Evolutionary conservation across 2,113 vertebrate genomes (phyloP).

Genomic region (Eulacestoma nigropectus): DNA sequence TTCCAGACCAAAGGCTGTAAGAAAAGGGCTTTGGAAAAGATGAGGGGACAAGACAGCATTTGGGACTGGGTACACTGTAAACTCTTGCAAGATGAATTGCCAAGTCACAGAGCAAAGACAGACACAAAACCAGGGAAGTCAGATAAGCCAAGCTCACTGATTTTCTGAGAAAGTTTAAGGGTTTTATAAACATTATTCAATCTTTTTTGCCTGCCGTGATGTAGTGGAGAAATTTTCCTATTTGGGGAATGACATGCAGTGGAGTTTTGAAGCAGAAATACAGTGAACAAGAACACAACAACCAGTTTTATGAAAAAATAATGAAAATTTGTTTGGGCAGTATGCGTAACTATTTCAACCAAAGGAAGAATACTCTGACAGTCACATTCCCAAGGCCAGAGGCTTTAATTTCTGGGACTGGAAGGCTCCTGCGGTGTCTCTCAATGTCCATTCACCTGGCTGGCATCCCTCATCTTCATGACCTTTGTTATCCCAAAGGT

Average conservation of each 20-base stretch:
- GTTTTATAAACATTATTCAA: neutral
- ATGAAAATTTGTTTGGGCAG: neutral
- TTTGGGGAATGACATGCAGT: neutral
- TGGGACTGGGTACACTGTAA: rapidly evolving
- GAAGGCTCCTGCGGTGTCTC: neutral
- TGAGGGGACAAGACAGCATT: neutral
- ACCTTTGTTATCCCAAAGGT: neutral
- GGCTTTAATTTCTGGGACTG: neutral
- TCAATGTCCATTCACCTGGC: neutral
- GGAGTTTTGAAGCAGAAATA: neutral
- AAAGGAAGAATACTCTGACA: neutral
- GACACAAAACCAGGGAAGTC: neutral
- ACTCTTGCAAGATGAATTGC: neutral
- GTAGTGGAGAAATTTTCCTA: neutral
- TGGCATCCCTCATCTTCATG: neutral
- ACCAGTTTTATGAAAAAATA: neutral
- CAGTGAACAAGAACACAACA: neutral
- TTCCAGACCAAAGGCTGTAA: neutral
- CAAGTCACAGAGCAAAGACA: neutral
- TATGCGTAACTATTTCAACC: neutral
- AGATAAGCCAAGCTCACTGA: neutral
- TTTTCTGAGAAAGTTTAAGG: neutral
- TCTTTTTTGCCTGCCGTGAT: neutral
- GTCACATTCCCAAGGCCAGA: neutral
- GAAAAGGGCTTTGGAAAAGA: neutral